phyloP scores from a whole-genome alignment of 2,113 vertebrate genomes.

The Anarrhichthys ocellatus region DNA sequence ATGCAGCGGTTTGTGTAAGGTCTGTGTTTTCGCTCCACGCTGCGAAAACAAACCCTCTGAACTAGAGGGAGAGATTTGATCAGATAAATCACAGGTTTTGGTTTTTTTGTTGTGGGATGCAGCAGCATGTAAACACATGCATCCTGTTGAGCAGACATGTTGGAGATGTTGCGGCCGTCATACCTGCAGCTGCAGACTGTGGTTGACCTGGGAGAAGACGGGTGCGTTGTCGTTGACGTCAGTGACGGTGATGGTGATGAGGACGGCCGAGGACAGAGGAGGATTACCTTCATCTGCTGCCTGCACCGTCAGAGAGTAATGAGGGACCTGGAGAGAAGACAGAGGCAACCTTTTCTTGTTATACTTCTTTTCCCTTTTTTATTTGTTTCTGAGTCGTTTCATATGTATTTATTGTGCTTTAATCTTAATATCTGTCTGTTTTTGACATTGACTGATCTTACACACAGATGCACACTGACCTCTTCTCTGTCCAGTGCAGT shows the following conservation, averaged over 20 bases:
- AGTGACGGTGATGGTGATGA: conserved; percentile 84
- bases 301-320: conserved; percentile 90
- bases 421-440: neutral
- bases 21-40: neutral
- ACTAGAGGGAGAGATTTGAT: too few relatives aligned
- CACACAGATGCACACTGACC: conserved; percentile 77
- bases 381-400: too few relatives aligned
- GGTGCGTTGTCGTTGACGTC: conserved; percentile 97
- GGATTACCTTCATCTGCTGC: conserved; percentile 90
- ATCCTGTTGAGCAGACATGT: neutral
- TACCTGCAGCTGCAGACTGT: conserved; percentile 92
- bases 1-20: neutral
- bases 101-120: too few relatives aligned
- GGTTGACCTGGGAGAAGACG: conserved; percentile 92
- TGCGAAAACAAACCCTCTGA: neutral
- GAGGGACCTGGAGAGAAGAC: conserved; percentile 82
- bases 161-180: accelerated
- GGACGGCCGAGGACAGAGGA: conserved; percentile 85
- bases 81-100: too few relatives aligned
- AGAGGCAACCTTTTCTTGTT: neutral
- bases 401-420: neutral
- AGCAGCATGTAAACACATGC: too few relatives aligned
- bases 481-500: conserved; percentile 92
- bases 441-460: accelerated
- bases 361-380: too few relatives aligned